Base-by-base conservation (phyloP, 1,140 invertebrate species). In the Diachasma alloeum region DNA sequence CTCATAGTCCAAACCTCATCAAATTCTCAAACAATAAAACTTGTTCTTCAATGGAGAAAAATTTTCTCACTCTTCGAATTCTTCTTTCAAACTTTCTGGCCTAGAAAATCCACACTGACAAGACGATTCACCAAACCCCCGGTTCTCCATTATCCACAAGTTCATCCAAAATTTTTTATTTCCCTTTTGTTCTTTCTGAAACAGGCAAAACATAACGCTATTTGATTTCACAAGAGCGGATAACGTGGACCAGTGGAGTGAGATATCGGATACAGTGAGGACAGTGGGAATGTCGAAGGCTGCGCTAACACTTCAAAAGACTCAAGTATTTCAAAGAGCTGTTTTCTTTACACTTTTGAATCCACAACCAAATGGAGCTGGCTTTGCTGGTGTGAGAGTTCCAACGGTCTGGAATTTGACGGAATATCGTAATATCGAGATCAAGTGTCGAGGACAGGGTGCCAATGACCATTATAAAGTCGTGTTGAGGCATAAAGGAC, bases 361-460 rank as follows among this genome's bases (percentile, higher is more conserved):
- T 83, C 93, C 93, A 6, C 93, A 94, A 85, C 87, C 91, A 9
- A 94, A 94, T 78, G 93, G 93, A 0, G 94, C 94, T 37, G 92
- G 93, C 6, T 94, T 94, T 85, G 93, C 93, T 48, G 93, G 93
- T 10, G 89, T 93, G 67, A 84, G 90, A 44, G 91, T 87, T 0
- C 70, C 83, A 5, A 87, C 87, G 4, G 63, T 86, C 24, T 82
- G 90, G 11, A 84, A 94, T 84, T 81, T 94, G 0, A 87, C 87
- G 0, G 83, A 84, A 17, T 91, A 89, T 77, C 83, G 85, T 0
- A 90, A 89, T 72, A 84, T 94, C 22, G 86, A 90, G 77, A 85
- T 94, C 3, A 83, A 82, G 66, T 92, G 91, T 72, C 85, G 92
- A 67, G 91, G 90, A 0, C 92, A 94, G 82, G 93, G 93, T 0